phyloP scores from a whole-genome alignment of 2,797 vertebrate species.

The Sciaenops ocellatus region DNA sequence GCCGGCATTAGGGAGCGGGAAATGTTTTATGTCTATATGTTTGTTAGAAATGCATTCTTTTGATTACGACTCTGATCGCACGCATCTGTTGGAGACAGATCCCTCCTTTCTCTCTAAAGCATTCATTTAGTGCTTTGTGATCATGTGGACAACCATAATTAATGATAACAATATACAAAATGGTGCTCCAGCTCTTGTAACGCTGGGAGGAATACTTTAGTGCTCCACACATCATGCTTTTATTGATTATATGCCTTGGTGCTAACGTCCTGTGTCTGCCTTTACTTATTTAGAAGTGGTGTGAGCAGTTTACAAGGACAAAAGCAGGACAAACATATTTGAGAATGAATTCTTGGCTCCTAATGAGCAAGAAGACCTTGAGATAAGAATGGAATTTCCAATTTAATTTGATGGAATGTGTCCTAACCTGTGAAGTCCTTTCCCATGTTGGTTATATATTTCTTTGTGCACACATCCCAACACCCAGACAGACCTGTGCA shows the following conservation, averaged over 20 bases:
- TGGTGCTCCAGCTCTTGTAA: background rate
- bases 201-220: constrained; percentile 1
- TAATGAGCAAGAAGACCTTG: constrained; percentile 64
- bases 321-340: constrained; percentile 45
- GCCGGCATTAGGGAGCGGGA: constrained; percentile 19
- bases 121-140: background rate
- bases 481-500: background rate
- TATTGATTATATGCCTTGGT: constrained; percentile 18
- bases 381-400: constrained; percentile 68
- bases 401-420: constrained; percentile 65
- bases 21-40: constrained; percentile 42
- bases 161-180: constrained; percentile 14
- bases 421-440: constrained; percentile 41
- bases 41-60: constrained; percentile 64
- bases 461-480: constrained; percentile 14
- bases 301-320: constrained; percentile 35
- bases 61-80: constrained; percentile 42
- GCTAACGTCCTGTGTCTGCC: background rate
- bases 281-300: constrained; percentile 20
- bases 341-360: constrained; percentile 40
- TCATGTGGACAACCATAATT: constrained; percentile 14
- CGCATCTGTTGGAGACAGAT: constrained; percentile 9
- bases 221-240: background rate
- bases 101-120: background rate
- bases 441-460: constrained; percentile 12